Conservation (phyloP, 1,140 invertebrate species). For the Camponotus pennsylvanicus region DNA sequence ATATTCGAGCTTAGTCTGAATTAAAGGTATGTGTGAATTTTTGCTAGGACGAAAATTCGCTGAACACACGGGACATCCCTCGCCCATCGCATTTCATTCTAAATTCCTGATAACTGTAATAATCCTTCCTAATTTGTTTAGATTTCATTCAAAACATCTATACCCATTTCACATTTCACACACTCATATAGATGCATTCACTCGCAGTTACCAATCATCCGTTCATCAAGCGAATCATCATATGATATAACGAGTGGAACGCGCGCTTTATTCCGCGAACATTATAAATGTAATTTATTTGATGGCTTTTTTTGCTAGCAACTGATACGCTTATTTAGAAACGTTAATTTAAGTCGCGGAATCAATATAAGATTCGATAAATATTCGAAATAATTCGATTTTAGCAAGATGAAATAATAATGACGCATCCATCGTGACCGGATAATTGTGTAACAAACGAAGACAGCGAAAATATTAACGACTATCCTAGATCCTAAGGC, state of each 20-base stretch:
- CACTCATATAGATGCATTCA: conserved; percentile 16
- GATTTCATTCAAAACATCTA: conserved; percentile 33
- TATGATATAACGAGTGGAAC: conserved; percentile 25
- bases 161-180: conserved; percentile 17
- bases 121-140: conserved; percentile 17
- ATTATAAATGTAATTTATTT: background rate
- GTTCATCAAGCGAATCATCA: conserved; percentile 28
- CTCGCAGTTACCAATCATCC: conserved; percentile 23
- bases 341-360: conserved; percentile 14
- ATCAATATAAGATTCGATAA: background rate
- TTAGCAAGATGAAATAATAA: conserved; percentile 1
- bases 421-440: background rate
- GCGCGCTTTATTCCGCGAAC: conserved; percentile 17
- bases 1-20: conserved; percentile 83
- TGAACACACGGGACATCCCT: conserved; percentile 78
- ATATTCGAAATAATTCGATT: background rate
- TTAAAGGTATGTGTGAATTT: conserved; percentile 78
- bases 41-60: conserved; percentile 77
- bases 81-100: conserved; percentile 60
- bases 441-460: conserved; percentile 56
- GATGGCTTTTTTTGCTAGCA: background rate
- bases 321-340: background rate
- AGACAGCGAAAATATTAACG: conserved; percentile 68
- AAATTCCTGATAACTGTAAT: conserved; percentile 41
- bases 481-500: conserved; percentile 72